phyloP scores from a whole-genome alignment of 2,797 vertebrate genomes.

The Thripadectes ignobilis region DNA sequence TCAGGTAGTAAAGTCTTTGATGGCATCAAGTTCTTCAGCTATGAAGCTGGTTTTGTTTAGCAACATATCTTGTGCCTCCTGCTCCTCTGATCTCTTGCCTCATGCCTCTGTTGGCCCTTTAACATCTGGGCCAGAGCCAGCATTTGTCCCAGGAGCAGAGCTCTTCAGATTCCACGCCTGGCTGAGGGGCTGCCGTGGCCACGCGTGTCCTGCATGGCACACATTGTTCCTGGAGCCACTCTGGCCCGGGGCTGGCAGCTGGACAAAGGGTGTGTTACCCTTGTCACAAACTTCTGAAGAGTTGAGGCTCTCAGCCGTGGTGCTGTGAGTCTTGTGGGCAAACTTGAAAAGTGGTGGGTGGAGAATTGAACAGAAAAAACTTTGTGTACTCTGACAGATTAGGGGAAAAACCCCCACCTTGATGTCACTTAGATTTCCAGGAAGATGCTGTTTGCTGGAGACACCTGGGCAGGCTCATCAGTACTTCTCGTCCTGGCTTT shows the following conservation, averaged over 20 bases:
- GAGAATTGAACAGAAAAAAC: neutral
- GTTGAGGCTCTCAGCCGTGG: neutral
- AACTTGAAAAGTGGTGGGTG: neutral
- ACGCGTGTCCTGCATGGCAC: neutral
- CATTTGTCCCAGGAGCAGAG: neutral
- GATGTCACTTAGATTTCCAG: neutral
- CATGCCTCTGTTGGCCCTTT: neutral
- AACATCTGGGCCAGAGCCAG: neutral
- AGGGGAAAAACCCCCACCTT: neutral
- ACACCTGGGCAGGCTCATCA: neutral
- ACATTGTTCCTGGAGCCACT: neutral
- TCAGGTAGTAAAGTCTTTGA: neutral
- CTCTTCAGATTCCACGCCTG: neutral
- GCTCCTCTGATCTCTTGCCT: neutral
- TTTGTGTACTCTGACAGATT: accelerated
- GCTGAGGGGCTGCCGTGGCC: neutral
- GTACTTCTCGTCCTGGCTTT: neutral
- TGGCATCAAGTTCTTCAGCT: neutral
- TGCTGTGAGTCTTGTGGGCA: neutral
- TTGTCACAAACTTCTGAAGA: neutral
- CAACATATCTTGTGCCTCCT: neutral
- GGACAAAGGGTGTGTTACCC: neutral
- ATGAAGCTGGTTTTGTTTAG: neutral
- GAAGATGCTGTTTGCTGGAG: neutral
- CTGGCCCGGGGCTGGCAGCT: neutral